These are phyloP conservation scores for Vanacampus margaritifer DNA, from an alignment of 2,113 vertebrate species.

Conservation along the genomic window DNA sequence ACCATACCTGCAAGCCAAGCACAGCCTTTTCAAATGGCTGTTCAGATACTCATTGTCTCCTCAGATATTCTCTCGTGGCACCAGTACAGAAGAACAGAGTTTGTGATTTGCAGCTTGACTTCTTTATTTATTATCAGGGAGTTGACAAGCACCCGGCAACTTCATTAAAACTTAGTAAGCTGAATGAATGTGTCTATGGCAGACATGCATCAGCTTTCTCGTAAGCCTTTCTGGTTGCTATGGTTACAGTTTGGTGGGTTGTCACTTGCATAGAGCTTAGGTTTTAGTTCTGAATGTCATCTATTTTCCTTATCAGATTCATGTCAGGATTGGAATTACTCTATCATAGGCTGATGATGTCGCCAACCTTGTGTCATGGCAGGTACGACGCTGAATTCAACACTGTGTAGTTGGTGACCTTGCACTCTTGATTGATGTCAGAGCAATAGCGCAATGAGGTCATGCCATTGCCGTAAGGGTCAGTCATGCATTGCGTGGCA, in stretches of 20 bases:
- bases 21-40: constrained; percentile 50
- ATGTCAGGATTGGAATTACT: constrained; percentile 22
- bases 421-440: constrained; percentile 44
- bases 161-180: constrained; percentile 58
- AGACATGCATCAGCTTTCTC: constrained; percentile 36
- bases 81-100: constrained; percentile 19
- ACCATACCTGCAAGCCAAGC: constrained; percentile 38
- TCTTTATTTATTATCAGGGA: constrained; percentile 38
- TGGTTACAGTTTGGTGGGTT: constrained; percentile 43
- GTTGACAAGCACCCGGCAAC: constrained; percentile 47
- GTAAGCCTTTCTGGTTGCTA: constrained; percentile 47
- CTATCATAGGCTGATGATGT: constrained; percentile 21
- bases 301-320: constrained; percentile 44
- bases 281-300: constrained; percentile 14
- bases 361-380: constrained; percentile 11
- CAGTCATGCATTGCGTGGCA: constrained; percentile 21
- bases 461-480: constrained; percentile 42
- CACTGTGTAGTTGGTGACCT: constrained; percentile 35
- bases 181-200: constrained; percentile 25
- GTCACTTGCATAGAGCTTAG: not conserved
- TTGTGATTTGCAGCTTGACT: constrained; percentile 55
- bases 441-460: constrained; percentile 32
- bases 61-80: constrained; percentile 39
- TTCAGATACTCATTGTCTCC: constrained; percentile 49
- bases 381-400: constrained; percentile 31